These are phyloP conservation scores for Chloromyia formosa DNA, from an alignment of 2,888 invertebrate genomes.

Conservation along the genomic window DNA sequence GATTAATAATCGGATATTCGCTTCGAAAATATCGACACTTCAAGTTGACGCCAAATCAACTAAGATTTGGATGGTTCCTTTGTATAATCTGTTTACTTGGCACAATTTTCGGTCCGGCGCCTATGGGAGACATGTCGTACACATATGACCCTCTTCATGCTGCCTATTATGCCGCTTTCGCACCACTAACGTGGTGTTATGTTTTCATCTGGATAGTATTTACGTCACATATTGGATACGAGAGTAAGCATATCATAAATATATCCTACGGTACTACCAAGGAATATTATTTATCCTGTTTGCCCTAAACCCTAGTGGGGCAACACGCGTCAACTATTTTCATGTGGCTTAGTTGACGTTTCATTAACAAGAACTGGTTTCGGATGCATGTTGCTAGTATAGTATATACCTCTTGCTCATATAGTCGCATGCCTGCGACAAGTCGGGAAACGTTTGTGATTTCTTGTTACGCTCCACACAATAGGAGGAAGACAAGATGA, in stretches of 20 bases:
- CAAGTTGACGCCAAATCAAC: conserved; percentile 61
- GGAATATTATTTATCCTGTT: no score
- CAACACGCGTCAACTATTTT: no score
- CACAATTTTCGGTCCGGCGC: conserved; percentile 70
- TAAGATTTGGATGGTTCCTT: conserved; percentile 68
- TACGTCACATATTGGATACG: conserved; percentile 70
- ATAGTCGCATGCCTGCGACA: no score
- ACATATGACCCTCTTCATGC: conserved; percentile 71
- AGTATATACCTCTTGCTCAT: no score
- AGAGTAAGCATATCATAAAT: conserved; percentile 63
- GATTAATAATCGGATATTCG: conserved; percentile 70
- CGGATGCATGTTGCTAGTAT: no score
- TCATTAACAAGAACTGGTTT: no score
- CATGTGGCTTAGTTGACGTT: no score
- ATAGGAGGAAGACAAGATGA: no score
- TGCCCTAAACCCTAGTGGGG: no score
- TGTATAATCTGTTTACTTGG: conserved; percentile 66
- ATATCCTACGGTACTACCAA: no score
- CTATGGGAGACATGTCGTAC: conserved; percentile 72
- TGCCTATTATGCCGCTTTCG: conserved; percentile 75
- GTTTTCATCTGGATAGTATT: conserved; percentile 75
- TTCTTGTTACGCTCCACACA: no score
- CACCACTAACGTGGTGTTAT: conserved; percentile 75
- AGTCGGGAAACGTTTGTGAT: no score
- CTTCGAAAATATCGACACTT: conserved; percentile 65